These are phyloP conservation scores for Desmodus rotundus DNA, from an alignment of 2,113 vertebrate genomes.

Conservation along the genomic window DNA sequence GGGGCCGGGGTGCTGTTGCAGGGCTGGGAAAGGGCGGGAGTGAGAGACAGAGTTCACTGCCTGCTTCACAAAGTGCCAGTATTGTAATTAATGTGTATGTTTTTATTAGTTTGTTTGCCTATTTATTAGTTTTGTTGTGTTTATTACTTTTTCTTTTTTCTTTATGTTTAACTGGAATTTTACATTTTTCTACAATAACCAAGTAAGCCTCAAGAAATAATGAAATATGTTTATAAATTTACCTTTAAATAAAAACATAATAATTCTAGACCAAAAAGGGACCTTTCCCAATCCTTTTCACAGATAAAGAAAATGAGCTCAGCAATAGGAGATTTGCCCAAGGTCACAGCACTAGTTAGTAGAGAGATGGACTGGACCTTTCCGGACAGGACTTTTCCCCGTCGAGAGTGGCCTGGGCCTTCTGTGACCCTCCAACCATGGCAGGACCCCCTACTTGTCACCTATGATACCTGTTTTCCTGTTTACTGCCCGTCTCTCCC, in stretches of 20 bases:
- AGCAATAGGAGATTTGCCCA: not conserved
- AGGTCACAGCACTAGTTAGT: not conserved
- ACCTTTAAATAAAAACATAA: slow-evolving; percentile 8
- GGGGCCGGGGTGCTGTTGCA: not conserved
- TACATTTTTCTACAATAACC: not conserved
- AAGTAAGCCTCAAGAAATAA: slow-evolving; percentile 7
- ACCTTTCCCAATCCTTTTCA: not conserved
- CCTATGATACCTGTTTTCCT: not conserved
- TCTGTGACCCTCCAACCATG: not conserved
- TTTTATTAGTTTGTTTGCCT: not conserved
- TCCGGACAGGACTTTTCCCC: not conserved
- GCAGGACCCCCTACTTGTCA: fast-evolving
- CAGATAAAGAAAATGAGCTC: not conserved
- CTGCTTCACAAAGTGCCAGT: not conserved
- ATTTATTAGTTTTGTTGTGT: not conserved
- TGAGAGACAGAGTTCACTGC: not conserved
- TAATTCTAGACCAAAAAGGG: not conserved
- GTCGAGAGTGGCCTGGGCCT: not conserved
- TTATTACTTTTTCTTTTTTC: not conserved
- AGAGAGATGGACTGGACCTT: not conserved
- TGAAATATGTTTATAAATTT: slow-evolving; percentile 20
- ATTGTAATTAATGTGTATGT: not conserved
- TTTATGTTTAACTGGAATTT: slow-evolving; percentile 11
- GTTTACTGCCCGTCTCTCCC: not conserved
- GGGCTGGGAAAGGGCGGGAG: not conserved